Evolutionary conservation across 30 jellyfish, hydroid and myxozoan species (phyloP), one percentile per base, ranked within the genome.

Genomic region (Nemopilema nomurai): DNA sequence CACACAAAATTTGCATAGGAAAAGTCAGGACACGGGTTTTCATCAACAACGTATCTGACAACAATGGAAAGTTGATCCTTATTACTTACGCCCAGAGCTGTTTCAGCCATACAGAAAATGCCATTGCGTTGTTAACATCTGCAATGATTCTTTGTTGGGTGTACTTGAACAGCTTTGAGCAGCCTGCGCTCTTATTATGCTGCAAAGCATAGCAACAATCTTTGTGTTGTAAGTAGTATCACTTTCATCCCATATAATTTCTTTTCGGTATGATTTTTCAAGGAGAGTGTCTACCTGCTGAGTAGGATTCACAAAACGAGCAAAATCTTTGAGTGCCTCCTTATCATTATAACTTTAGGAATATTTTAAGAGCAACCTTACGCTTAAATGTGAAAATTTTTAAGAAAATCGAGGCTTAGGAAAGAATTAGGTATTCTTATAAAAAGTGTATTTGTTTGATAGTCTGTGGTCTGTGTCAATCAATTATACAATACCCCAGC

Each of bases 31-130:
- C 71, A 80, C 83, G 32, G 82, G 90, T 67, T 80, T 22, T 64
- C 74, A 32, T 80, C 49, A 26, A 80, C 24, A 41, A 80, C 82
- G 52, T 67, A 80, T 67, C 83, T 67, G 73, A 80, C 74, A 68
- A 80, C 83, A 80, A 30, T 67, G 53, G 90, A 80, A 8, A 80
- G 82, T 26, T 80, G 82, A 32, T 80, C 82, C 66, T 80, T 80
- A 13, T 80, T 80, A 62, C 81, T 80, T 28, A 32, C 83, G 82
- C 32, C 90, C 24, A 73, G 82, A 21, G 90, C 66, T 72, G 74
- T 67, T 57, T 80, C 83, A 80, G 90, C 83, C 90, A 80, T 26
- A 65, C 73, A 76, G 62, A 49, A 51, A 62, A 76, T 71, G 82
- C 31, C 73, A 63, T 63, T 1, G 73, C 73, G 73, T 63, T 63